Base-by-base conservation (phyloP, 2,888 invertebrate species). In the Monochamus alternatus region DNA sequence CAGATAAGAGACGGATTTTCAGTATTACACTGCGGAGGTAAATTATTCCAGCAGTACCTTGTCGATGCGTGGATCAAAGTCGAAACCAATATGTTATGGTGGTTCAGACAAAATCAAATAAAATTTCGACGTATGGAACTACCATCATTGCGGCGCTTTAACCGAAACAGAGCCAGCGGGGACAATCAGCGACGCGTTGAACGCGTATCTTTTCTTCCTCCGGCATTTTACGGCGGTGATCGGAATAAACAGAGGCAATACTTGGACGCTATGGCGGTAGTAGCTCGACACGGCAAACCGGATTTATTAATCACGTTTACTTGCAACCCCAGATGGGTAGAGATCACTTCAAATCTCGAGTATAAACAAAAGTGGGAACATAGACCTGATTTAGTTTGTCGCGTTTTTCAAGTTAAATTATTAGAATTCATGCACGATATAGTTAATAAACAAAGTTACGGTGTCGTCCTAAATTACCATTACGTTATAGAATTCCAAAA, bases 311-410 rank as follows among this genome's bases (percentile, higher is more conserved):
- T 80, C 5, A 80, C 80, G 0, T 69, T 81, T 22, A 79, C 81
- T 9, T 81, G 80, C 60, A 81, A 81, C 51, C 79, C 78, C 2
- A 12, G 51, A 12, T 81, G 81, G 78, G 59, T 66, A 9, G 81
- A 81, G 63, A 81, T 81, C 60, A 10, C 60, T 0, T 31, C 8
- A 7, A 60, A 60, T 9, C 31, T 60, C 0, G 31, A 60, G 31
- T 12, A 32, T 31, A 43, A n/a, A 8, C 73, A 73, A 44, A 73
- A 73, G 63, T 74, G 32, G 43, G 63, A 69, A n/a, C 10, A 76
- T 55, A 63, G 74, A 12, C 76, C 78, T 0, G 75, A 79, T 59
- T 65, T 78, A n/a, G 60, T 60, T 3, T 70, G 62, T 47, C 30
- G 76, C 30, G 68, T 59, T 2, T 68, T 59, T n/a, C 38, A 58